phyloP scores from a whole-genome alignment of 1,140 invertebrate genomes.

The Ylistrum balloti region DNA sequence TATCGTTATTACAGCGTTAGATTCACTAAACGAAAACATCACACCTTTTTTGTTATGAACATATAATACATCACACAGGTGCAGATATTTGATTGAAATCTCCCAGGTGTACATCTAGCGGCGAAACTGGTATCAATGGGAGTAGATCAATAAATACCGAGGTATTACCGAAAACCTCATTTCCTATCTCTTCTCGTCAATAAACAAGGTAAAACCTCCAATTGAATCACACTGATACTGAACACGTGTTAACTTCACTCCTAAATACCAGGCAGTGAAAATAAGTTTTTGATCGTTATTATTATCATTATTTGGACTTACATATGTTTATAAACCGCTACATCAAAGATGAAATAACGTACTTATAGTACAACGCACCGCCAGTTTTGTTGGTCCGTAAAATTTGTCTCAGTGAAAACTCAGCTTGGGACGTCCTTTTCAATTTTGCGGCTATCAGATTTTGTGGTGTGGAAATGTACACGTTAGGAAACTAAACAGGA shows the following conservation, averaged over 20 bases:
- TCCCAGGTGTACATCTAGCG: slow-evolving; percentile 12
- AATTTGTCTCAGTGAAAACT: background rate
- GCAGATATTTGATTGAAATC: slow-evolving; percentile 1
- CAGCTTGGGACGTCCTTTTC: slow-evolving; percentile 1
- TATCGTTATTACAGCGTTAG: background rate
- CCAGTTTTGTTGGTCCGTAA: background rate
- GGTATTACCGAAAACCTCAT: background rate
- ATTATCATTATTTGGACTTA: background rate
- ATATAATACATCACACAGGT: slow-evolving; percentile 19
- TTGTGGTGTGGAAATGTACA: background rate
- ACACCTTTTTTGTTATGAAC: slow-evolving; percentile 35
- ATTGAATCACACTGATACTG: background rate
- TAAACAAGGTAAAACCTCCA: background rate
- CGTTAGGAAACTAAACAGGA: background rate
- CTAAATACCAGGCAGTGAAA: background rate
- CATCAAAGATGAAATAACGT: background rate
- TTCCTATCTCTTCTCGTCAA: background rate
- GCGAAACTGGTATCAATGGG: background rate
- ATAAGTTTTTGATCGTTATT: background rate
- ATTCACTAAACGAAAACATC: slow-evolving; percentile 34
- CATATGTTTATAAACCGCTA: slow-evolving; percentile 17
- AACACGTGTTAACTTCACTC: background rate
- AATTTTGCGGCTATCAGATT: background rate
- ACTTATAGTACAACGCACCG: background rate
- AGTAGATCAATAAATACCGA: background rate